Percentiles rank a stretch among this genome's conserved stretches.
phyloP scores from a whole-genome alignment of 2,113 vertebrate genomes.

The Scatophagus argus region DNA sequence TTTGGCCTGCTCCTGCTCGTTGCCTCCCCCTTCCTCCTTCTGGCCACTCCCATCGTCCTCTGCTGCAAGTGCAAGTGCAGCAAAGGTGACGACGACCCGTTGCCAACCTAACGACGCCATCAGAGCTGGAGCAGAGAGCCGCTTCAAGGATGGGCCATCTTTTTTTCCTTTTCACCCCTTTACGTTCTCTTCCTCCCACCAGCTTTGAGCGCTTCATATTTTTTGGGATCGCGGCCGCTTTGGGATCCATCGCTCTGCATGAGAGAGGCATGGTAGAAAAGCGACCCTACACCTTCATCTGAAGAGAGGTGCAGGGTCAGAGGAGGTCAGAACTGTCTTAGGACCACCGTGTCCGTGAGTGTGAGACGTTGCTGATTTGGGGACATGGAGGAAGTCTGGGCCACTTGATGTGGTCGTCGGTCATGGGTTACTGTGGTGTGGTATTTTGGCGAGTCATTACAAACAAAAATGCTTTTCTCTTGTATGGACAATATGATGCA shows the following conservation, averaged over 20 bases:
- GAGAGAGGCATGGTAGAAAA: conserved; percentile 59
- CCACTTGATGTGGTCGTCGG: conserved; percentile 4
- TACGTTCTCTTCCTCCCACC: conserved; percentile 62
- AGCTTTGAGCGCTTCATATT: conserved; percentile 77
- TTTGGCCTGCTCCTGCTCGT: conserved; percentile 96
- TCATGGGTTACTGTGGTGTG: conserved; percentile 22
- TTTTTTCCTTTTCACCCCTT: conserved; percentile 60
- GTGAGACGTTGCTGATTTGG: conserved; percentile 35
- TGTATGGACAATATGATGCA: conserved; percentile 54
- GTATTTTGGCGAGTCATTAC: conserved; percentile 6
- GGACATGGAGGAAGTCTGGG: conserved; percentile 23
- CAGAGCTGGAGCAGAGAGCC: conserved; percentile 24
- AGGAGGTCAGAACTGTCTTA: conserved; percentile 29
- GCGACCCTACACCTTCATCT: conserved; percentile 24
- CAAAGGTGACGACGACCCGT: conserved; percentile 96
- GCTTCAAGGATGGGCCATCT: conserved; percentile 51
- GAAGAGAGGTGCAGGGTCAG: conserved; percentile 46
- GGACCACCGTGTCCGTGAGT: conserved; percentile 23
- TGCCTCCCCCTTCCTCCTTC: conserved; percentile 95
- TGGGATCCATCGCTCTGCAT: conserved; percentile 75
- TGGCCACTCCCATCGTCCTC: conserved; percentile 96
- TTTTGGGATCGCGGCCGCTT: conserved; percentile 58
- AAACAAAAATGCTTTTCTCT: conserved; percentile 51
- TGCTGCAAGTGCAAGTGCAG: conserved; percentile 99
- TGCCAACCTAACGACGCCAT: conserved; percentile 88